These are phyloP conservation scores for Trissolcus japonicus DNA, from an alignment of 2,888 invertebrate species.

Conservation along the genomic window DNA sequence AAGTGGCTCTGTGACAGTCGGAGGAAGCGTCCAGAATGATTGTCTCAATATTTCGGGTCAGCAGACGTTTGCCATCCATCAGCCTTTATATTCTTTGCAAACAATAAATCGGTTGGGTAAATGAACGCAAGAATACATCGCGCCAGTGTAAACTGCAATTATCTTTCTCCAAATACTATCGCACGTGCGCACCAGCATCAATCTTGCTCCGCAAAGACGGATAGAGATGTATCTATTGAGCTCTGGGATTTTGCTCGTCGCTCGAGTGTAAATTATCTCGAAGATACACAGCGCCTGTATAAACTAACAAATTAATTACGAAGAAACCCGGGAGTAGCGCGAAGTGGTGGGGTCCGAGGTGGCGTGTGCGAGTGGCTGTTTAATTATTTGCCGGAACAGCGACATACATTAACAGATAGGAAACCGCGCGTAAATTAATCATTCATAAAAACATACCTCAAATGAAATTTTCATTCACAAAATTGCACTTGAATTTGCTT, in stretches of 20 bases:
- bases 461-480: constrained; percentile 22
- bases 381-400: constrained; percentile 49
- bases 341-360: constrained; percentile 1
- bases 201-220: constrained; percentile 52
- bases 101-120: constrained; percentile 42
- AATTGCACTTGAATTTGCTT: too few species aligned
- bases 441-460: constrained; percentile 34
- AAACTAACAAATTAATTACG: constrained; percentile 56
- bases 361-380: constrained; percentile 34
- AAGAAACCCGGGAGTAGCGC: constrained; percentile 30
- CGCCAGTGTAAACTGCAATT: constrained; percentile 42
- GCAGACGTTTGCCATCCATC: constrained; percentile 30
- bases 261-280: constrained; percentile 53
- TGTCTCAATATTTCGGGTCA: constrained; percentile 1
- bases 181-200: constrained; percentile 38
- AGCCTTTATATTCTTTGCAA: constrained; percentile 29
- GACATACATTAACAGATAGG: constrained; percentile 38
- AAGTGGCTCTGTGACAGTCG: background rate
- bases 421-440: constrained; percentile 22
- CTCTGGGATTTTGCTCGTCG: constrained; percentile 47
- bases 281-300: constrained; percentile 44
- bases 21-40: constrained; percentile 1
- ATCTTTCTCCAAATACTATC: constrained; percentile 46
- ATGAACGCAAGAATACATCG: constrained; percentile 30
- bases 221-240: constrained; percentile 56